phyloP scores from a whole-genome alignment of 2,797 vertebrate species.

The Pseudopleuronectes americanus region DNA sequence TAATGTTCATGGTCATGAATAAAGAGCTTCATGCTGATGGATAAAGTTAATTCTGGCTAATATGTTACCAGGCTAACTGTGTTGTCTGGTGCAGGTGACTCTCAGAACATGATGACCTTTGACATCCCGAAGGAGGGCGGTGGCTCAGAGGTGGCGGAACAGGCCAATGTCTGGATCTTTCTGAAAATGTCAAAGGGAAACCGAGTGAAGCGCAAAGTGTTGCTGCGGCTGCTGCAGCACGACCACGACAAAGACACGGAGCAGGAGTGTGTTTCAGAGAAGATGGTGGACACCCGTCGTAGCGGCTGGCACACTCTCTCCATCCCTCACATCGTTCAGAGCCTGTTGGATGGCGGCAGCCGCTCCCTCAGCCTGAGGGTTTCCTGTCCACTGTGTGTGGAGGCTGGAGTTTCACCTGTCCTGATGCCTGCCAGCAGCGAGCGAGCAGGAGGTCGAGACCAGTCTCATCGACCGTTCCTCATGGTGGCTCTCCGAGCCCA shows the following conservation, averaged over 20 bases:
- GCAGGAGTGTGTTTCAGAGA: conserved; percentile 88
- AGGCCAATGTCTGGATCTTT: conserved; percentile 95
- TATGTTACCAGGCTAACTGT: conserved; percentile 10
- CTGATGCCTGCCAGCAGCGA: conserved; percentile 71
- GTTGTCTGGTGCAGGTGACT: conserved; percentile 79
- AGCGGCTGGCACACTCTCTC: conserved; percentile 95
- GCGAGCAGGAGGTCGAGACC: conserved; percentile 78
- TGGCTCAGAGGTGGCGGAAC: conserved; percentile 86
- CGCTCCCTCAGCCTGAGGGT: conserved; percentile 84
- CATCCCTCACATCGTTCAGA: conserved; percentile 86
- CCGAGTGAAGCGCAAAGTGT: conserved; percentile 84
- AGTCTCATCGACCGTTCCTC: conserved; percentile 93
- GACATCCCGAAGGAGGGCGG: conserved; percentile 91
- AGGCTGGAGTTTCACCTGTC: conserved; percentile 85
- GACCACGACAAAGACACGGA: conserved; percentile 13
- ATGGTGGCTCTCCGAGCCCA: conserved; percentile 88
- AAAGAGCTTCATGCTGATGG: too few relatives aligned
- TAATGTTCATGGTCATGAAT: too few relatives aligned
- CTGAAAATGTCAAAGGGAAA: conserved; percentile 89
- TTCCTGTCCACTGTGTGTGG: conserved; percentile 88
- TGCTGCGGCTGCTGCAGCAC: conserved; percentile 86
- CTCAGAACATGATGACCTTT: conserved; percentile 89
- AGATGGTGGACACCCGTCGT: conserved; percentile 89
- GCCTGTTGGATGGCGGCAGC: conserved; percentile 81
- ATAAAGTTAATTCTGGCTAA: background rate